A percentile compares a stretch with the other conserved stretches of the same genome.
These are phyloP conservation scores for Pseudomyrmex pallidus DNA, from an alignment of 1,140 invertebrate genomes.

Conservation along the genomic window DNA sequence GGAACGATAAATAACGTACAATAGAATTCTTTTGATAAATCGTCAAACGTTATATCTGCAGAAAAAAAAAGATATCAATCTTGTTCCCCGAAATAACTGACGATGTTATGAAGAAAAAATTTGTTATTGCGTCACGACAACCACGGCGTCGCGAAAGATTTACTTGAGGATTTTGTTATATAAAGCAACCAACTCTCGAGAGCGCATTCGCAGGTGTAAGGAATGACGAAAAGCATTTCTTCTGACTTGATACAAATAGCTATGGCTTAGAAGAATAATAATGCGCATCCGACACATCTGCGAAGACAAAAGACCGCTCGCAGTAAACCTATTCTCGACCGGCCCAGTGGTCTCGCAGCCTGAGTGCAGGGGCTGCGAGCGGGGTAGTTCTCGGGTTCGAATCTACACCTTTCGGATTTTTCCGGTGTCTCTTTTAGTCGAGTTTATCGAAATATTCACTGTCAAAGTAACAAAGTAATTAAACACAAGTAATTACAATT, in stretches of 20 bases:
- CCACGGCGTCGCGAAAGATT: conserved; percentile 25
- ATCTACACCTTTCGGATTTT: too few species aligned
- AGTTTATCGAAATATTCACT: too few species aligned
- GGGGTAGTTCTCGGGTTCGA: too few species aligned
- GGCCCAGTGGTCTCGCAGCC: too few species aligned
- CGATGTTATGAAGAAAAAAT: not conserved
- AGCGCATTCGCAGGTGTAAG: conserved; percentile 17
- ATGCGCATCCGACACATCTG: conserved; percentile 10
- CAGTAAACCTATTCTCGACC: not conserved
- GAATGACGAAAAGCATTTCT: conserved; percentile 31
- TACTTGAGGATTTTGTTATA: conserved; percentile 42
- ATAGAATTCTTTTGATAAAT: not conserved
- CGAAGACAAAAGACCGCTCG: conserved; percentile 11
- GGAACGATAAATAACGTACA: not conserved
- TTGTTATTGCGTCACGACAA: conserved; percentile 21
- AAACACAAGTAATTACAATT: too few species aligned
- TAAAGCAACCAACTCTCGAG: conserved; percentile 8
- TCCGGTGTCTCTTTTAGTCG: too few species aligned
- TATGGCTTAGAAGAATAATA: conserved; percentile 47
- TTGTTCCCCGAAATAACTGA: not conserved
- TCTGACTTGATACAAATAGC: conserved; percentile 32
- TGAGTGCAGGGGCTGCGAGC: too few species aligned
- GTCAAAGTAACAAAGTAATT: too few species aligned
- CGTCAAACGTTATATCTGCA: not conserved
- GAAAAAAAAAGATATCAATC: conserved; percentile 3